phyloP scores from a whole-genome alignment of 2,888 invertebrate species.

The Caenorhabditis auriculariae region DNA sequence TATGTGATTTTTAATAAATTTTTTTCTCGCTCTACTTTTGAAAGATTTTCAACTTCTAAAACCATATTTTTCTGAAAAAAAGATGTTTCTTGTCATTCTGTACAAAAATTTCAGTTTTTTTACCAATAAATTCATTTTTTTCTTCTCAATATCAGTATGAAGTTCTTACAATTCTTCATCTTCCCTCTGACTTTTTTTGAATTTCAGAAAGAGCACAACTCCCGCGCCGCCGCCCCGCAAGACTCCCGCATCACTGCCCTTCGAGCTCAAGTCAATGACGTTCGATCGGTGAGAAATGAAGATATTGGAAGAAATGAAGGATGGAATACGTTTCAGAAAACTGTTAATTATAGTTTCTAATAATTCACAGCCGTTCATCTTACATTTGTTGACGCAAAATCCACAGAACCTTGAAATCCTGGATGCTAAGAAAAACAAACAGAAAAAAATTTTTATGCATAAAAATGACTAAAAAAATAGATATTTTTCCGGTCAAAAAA shows the following conservation, averaged over 20 bases:
- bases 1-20: too few relatives aligned
- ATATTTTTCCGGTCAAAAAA: too few relatives aligned
- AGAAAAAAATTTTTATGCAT: neutral
- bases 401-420: neutral
- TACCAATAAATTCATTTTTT: neutral
- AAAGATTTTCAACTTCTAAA: neutral
- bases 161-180: neutral
- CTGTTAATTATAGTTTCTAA: too few relatives aligned
- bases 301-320: too few relatives aligned
- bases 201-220: conserved; percentile 26
- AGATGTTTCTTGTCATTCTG: neutral
- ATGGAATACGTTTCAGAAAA: too few relatives aligned
- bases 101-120: neutral
- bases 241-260: conserved; percentile 20
- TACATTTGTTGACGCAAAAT: neutral
- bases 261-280: conserved; percentile 28
- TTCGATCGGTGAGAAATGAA: conserved; percentile 8
- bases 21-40: too few relatives aligned
- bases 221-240: conserved; percentile 7
- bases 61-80: neutral
- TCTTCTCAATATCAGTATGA: neutral
- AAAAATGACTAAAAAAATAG: too few relatives aligned
- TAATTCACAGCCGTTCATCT: too few relatives aligned
- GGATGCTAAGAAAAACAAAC: neutral
- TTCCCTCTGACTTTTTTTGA: neutral